Percentiles rank a stretch among this genome's conserved stretches.
Evolutionary conservation across 2,888 invertebrate genomes (phyloP).

Genomic region (Ophioninae sp.): DNA sequence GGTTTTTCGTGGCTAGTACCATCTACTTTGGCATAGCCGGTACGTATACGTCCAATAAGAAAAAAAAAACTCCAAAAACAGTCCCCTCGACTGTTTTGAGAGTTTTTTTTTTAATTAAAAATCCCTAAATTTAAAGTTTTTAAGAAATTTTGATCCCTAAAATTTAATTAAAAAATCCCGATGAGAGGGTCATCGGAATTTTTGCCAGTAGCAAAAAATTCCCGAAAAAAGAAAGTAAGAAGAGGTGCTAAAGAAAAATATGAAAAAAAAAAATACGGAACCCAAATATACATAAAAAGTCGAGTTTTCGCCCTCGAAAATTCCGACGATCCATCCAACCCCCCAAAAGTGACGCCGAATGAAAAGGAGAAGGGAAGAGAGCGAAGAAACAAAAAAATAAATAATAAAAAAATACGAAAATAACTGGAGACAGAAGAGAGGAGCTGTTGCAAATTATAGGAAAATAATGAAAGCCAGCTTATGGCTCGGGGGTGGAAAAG

Average conservation of each 20-base stretch:
- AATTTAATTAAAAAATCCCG: too few relatives aligned
- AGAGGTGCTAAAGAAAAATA: not conserved
- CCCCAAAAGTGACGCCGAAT: not conserved
- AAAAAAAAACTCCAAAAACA: not conserved
- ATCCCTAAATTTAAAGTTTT: too few relatives aligned
- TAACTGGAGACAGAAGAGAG: conserved; percentile 63
- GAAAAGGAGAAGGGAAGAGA: not conserved
- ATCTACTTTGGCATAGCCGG: conserved; percentile 85
- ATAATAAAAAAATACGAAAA: conserved; percentile 46
- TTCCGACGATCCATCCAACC: conserved; percentile 2
- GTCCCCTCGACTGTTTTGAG: too few relatives aligned
- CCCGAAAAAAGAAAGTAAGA: not conserved
- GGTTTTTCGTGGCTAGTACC: conserved; percentile 84
- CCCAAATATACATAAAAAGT: conserved; percentile 14
- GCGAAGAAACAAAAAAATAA: not conserved
- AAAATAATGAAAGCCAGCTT: conserved; percentile 80
- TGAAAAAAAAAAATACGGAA: conserved; percentile 12
- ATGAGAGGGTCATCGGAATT: too few relatives aligned
- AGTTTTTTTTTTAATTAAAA: too few relatives aligned
- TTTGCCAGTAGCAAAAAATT: not conserved
- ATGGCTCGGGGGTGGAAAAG: conserved; percentile 67
- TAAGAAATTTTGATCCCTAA: not conserved
- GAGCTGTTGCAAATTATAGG: conserved; percentile 78
- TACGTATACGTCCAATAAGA: conserved; percentile 71
- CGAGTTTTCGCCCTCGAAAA: not conserved